Evolutionary conservation across 2,113 vertebrate species (phyloP), one percentile per base, ranked within the genome.

Genomic region (Hyperopisus bebe): DNA sequence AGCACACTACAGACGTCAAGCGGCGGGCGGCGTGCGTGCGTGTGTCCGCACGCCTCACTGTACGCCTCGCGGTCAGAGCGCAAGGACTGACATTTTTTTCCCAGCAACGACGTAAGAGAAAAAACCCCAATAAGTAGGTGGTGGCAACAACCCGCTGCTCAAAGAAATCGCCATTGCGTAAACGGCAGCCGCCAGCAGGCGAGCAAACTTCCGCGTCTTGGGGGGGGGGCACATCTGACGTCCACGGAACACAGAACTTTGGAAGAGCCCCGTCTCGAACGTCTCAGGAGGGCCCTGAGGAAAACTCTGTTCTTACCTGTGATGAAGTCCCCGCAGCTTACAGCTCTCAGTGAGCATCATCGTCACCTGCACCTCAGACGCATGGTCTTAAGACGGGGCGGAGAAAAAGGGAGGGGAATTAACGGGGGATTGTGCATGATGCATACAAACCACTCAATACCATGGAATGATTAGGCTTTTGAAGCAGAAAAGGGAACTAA

Each of bases 301-400:
- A 7, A 13, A 39, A 8, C 31, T 15, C 35, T 0, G 31, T 5
- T 39, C 96, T 95, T 91, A 98, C 98, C 98, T 97, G 95, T 99
- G 98, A 94, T 99, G 98, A 92, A 99, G 98, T 5, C 98, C 98
- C 87, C 98, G 95, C 1, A 99, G 97, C 93, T 99, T 99, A 93
- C 98, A 99, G 91, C 98, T 99, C 94, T 99, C 98, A 0, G 98
- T 99, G 91, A 99, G 93, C 98, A 99, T 99, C 98, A 99, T 99
- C 21, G 98, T 99, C 95, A 99, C 97, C 94, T 99, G 98, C 31
- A 98, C 97, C 95, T 99, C 98, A 1, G 98, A 99, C 7, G 98
- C 97, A 88, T 99, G 97, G 94, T 99, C 98, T 99, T 92, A 47
- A 27, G 86, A 50, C 87, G 62, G 91, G 35, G 92, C 39, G 88